Evolutionary conservation across 2,888 invertebrate genomes (phyloP), one percentile per base, ranked within the genome.

Genomic region (Lithophane ornitopus): DNA sequence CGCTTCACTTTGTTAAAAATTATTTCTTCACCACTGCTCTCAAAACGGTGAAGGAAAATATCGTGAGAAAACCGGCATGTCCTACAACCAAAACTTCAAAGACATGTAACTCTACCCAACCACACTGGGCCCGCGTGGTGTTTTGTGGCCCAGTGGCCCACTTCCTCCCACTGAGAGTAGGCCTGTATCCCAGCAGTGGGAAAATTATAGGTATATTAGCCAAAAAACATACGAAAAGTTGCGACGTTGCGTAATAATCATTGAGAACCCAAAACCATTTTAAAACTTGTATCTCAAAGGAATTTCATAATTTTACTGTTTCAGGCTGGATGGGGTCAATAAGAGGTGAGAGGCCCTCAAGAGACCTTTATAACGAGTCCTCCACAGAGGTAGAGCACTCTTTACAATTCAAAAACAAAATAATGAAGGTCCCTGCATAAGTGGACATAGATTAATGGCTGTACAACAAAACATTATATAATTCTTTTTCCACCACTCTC

Each of bases 371-470:
- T 59, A 69, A 71, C 61, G 65, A 69, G 49, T 76, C 46, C 69
- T 66, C 41, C 34, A 41, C 19, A 22, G n/a, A 68, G 69, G 56
- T 22, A n/a, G 19, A 80, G 71, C 2, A 28, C 68, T 70, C 84
- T 82, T 26, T 19, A 66, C 16, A 65, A 63, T 63, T 62, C 39
- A 49, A 54, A 72, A 62, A 80, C 76, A 84, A 82, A 84, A 76
- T 71, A 82, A 84, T 71, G 61, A 82, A 62, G 41, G 12, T 28
- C 8, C 22, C 12, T 54, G 28, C 56, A 6, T 19, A 54, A 22
- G n/a, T 46, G 44, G 49, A 68, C 46, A 19, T 12, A 52, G 39
- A 46, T 6, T 46, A 46, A 76, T 49, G 16, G 4, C n/a, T 63
- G 0, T 41, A 59, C 0, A 34, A 11, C 7, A 22, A 34, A 19